Evolutionary conservation across 2,113 vertebrate genomes (phyloP).

Genomic region (Campylomormyrus tamandua): DNA sequence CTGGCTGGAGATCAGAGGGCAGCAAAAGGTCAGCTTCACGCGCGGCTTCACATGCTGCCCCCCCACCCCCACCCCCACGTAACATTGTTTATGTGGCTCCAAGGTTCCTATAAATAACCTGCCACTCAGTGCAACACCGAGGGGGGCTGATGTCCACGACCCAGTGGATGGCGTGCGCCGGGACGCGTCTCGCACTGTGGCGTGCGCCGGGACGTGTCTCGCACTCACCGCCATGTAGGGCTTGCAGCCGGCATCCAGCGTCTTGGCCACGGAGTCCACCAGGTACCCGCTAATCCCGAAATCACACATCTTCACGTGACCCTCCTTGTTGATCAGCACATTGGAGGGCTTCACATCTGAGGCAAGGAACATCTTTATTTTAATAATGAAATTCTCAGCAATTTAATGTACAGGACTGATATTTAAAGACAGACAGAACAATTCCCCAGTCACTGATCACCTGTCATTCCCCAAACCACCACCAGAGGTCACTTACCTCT

Average conservation of each 20-base stretch:
- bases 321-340: constrained; percentile 88
- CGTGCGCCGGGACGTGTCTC: not conserved
- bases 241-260: constrained; percentile 94
- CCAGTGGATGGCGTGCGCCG: not conserved
- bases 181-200: constrained; percentile 37
- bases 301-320: constrained; percentile 98
- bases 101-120: not conserved
- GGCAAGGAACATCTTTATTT: not conserved
- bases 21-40: not conserved
- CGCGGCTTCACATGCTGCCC: not conserved
- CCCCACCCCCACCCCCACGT: not conserved
- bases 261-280: constrained; percentile 94
- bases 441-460: not conserved
- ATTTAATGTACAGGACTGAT: not conserved
- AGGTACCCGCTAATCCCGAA: constrained; percentile 96
- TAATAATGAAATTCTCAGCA: too few relatives aligned
- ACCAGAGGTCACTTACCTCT: constrained; percentile 69
- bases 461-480: not conserved
- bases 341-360: constrained; percentile 96
- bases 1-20: constrained; percentile 63
- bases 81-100: not conserved
- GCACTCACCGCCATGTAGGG: constrained; percentile 93
- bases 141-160: not conserved
- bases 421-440: not conserved
- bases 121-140: not conserved